A percentile compares a stretch with the other conserved stretches of the same genome.
Conservation (phyloP, 2,888 invertebrate genomes). For the Chymomyza amoena region DNA sequence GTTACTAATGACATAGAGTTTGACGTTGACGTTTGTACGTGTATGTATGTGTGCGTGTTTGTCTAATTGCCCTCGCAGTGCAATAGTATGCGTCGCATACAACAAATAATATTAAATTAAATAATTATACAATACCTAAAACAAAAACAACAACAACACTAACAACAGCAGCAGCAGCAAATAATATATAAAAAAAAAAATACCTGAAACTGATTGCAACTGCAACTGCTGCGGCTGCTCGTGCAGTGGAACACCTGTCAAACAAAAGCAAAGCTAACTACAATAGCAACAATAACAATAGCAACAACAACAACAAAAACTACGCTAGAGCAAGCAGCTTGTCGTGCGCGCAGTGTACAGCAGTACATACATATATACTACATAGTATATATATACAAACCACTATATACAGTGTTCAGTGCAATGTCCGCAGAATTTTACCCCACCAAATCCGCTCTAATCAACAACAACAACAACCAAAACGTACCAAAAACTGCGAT, state of each 20-base stretch:
- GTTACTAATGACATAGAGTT: slow-evolving; percentile 55
- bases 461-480: slow-evolving; percentile 9
- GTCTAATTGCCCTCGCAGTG: background rate
- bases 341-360: background rate
- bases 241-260: slow-evolving; percentile 69
- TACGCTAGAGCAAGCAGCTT: slow-evolving; percentile 1
- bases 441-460: background rate
- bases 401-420: background rate
- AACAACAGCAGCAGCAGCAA: background rate
- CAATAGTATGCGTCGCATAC: slow-evolving; percentile 12
- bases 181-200: background rate
- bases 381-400: background rate
- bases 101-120: slow-evolving; percentile 65
- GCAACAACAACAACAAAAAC: slow-evolving; percentile 4
- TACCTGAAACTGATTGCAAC: slow-evolving; percentile 46
- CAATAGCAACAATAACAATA: slow-evolving; percentile 3
- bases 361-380: background rate
- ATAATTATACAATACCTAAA: slow-evolving; percentile 63
- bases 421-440: background rate
- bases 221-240: slow-evolving; percentile 38
- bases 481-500: slow-evolving; percentile 6
- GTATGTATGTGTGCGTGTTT: slow-evolving; percentile 30
- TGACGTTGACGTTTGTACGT: slow-evolving; percentile 8
- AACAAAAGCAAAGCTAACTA: slow-evolving; percentile 50
- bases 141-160: slow-evolving; percentile 42